Conservation (phyloP, 1,140 invertebrate genomes). For the Pantala flavescens region DNA sequence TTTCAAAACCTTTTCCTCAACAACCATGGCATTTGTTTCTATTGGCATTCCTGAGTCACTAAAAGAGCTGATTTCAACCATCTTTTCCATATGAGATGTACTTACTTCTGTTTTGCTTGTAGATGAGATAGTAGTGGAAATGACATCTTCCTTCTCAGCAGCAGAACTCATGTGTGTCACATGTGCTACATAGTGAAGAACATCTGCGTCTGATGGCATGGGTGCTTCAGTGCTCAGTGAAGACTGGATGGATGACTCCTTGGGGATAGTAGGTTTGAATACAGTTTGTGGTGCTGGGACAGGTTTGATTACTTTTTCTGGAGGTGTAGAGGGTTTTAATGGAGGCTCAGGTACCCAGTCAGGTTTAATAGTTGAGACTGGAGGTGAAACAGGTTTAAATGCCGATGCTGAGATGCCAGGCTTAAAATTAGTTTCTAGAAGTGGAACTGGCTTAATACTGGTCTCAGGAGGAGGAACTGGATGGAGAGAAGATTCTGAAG, state of each 20-base stretch:
- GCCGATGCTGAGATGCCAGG: not conserved
- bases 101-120: not conserved
- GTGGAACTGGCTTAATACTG: not conserved
- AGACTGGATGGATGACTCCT: not conserved
- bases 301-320: not conserved
- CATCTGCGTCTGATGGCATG: not conserved
- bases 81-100: not conserved
- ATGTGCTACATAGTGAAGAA: not conserved
- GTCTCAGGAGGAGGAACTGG: not conserved
- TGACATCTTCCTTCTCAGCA: not conserved
- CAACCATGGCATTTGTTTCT: not conserved
- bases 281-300: not conserved
- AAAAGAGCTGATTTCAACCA: not conserved
- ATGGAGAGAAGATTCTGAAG: slow-evolving; percentile 16
- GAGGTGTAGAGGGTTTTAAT: not conserved
- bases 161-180: not conserved
- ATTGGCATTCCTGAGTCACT: not conserved
- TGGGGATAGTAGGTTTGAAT: not conserved
- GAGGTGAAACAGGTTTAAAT: not conserved
- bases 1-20: slow-evolving; percentile 26
- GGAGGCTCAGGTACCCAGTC: not conserved
- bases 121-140: not conserved
- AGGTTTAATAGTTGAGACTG: not conserved
- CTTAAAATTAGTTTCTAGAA: not conserved
- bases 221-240: not conserved